Evolutionary conservation across 2,888 invertebrate genomes (phyloP), one percentile per base, ranked within the genome.

Genomic region (Cecidostiba fungosa): DNA sequence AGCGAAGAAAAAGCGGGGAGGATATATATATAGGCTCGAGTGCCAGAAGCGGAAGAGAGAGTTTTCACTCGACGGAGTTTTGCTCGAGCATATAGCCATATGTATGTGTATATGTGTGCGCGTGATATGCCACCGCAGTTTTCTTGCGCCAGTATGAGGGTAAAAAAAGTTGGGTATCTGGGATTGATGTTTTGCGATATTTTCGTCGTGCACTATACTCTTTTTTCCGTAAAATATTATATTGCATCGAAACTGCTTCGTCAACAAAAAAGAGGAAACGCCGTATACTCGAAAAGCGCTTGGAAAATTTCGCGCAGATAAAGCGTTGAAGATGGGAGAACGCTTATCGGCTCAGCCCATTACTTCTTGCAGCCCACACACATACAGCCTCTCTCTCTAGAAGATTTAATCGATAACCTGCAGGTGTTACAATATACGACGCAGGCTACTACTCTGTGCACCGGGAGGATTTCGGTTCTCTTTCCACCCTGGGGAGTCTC

Each of bases 401-500:
- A 76, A 84, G 81, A 87, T 86, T 87, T 82, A 81, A 87, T 87
- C 87, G 87, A 87, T 87, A 87, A 85, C 43, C 70, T 80, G 72
- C 86, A 87, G 87, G 86, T 86, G 85, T 85, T 86, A 80, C 87
- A 86, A 76, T 85, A 80, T 78, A 85, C 78, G 74, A 66, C 29
- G 32, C 47, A 36, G 43, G n/a, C n/a, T n/a, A n/a, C n/a, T n/a
- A 32, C 2, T 3, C 32, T 32, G 47, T 29, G 50, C 54, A 29
- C 6, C 36, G 43, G 54, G 23, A 81, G 59, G 66, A 76, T 74
- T 76, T 77, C 50, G 77, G n/a, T 3, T 26, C 62, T 29, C 62
- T 66, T 6, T 59, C 8, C 66, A 12, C 72, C 26, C 29, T n/a
- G 16, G 47, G 78, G 77, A 47, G 78, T 50, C 62, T 23, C 78